A percentile compares a stretch with the other conserved stretches of the same genome.
Conservation (phyloP, 2,113 vertebrate species). For the Amia ocellicauda region DNA sequence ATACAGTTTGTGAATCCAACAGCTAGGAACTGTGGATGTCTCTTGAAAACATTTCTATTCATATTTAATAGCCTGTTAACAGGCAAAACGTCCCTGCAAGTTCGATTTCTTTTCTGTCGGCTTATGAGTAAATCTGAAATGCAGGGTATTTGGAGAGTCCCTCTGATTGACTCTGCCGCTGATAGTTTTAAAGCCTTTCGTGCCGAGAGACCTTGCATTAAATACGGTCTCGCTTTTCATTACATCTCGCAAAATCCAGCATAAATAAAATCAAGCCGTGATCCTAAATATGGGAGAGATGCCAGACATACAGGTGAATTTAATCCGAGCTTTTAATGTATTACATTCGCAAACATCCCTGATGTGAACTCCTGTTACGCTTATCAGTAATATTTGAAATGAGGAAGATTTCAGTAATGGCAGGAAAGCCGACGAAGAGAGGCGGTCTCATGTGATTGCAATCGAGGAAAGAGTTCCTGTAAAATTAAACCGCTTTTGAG, state of each 20-base stretch:
- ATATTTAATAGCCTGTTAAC: too few species aligned
- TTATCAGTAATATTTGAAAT: conserved; percentile 58
- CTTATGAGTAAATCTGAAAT: conserved; percentile 19
- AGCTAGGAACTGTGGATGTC: conserved; percentile 5
- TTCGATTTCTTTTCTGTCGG: conserved; percentile 12
- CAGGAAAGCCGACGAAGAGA: conserved; percentile 49
- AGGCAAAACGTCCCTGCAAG: too few species aligned
- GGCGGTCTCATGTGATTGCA: conserved; percentile 50
- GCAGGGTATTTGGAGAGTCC: conserved; percentile 16
- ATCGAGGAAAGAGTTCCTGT: conserved; percentile 57
- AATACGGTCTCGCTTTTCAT: conserved; percentile 14
- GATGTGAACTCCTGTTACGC: conserved; percentile 49
- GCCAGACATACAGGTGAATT: conserved; percentile 31
- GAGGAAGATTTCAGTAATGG: conserved; percentile 50
- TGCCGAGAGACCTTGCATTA: conserved; percentile 16
- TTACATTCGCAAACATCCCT: conserved; percentile 35
- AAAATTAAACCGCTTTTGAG: conserved; percentile 52
- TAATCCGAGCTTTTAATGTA: conserved; percentile 53
- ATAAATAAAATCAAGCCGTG: neutral
- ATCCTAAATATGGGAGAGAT: conserved; percentile 3
- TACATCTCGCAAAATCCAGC: neutral
- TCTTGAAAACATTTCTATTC: too few species aligned
- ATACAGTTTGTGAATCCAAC: conserved; percentile 33
- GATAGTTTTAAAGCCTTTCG: conserved; percentile 10
- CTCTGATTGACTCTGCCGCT: conserved; percentile 10